phyloP scores from a whole-genome alignment of 2,113 vertebrate species.

The Chaetodon trifascialis region DNA sequence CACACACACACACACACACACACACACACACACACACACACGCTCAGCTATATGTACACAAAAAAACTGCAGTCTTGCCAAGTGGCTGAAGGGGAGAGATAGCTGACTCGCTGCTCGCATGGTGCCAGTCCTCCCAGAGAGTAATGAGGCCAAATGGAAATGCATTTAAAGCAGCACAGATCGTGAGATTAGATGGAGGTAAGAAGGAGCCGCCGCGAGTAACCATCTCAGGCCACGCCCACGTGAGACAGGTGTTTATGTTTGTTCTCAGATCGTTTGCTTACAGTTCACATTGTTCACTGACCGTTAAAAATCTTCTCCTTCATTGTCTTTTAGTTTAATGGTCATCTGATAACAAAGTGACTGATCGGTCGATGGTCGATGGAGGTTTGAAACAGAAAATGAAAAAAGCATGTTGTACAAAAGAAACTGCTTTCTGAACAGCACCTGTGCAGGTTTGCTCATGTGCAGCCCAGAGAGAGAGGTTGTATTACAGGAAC shows the following conservation, averaged over 20 bases:
- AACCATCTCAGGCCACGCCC: background rate
- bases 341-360: too few species aligned
- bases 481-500: too few species aligned
- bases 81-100: conserved; percentile 50
- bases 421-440: too few species aligned
- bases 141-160: conserved; percentile 78
- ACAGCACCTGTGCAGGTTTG: too few species aligned
- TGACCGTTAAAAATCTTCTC: too few species aligned
- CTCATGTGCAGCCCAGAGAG: too few species aligned
- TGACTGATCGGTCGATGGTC: too few species aligned
- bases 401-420: too few species aligned
- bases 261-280: background rate
- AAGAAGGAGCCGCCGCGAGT: conserved; percentile 17
- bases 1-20: background rate
- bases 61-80: conserved; percentile 48
- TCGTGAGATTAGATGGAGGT: conserved; percentile 67
- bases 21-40: background rate
- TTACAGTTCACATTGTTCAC: background rate
- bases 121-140: conserved; percentile 52
- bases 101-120: conserved; percentile 44
- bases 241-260: background rate
- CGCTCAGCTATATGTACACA: conserved; percentile 9
- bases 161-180: conserved; percentile 68
- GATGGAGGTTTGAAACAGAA: too few species aligned
- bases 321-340: too few species aligned